A percentile compares a stretch with the other conserved stretches of the same genome.
Conservation (phyloP, 2,113 vertebrate genomes). For the Argyrosomus japonicus region DNA sequence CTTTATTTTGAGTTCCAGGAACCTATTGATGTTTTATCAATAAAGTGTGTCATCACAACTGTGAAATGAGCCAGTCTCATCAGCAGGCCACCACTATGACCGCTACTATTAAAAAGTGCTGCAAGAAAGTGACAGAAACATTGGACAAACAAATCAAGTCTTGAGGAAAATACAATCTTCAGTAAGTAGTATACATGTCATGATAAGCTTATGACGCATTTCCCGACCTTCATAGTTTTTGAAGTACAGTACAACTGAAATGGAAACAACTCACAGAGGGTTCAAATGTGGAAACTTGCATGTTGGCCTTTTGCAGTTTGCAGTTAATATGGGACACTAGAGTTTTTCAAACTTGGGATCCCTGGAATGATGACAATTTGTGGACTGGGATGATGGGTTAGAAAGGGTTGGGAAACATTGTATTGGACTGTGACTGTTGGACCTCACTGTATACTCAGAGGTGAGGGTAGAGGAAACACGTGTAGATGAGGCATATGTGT, state of each 20-base stretch:
- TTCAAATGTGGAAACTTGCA: neutral
- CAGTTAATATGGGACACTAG: neutral
- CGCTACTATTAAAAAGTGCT: too few relatives aligned
- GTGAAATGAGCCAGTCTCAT: neutral
- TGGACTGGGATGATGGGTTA: neutral
- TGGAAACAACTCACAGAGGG: neutral
- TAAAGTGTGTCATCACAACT: neutral
- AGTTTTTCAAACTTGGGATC: neutral
- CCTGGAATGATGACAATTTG: neutral
- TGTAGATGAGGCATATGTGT: conserved; percentile 23
- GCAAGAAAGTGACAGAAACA: neutral
- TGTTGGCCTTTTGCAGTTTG: neutral
- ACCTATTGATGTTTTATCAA: neutral
- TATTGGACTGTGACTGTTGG: neutral
- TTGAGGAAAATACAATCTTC: neutral
- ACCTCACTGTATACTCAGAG: conserved; percentile 11
- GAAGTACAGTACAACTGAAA: neutral
- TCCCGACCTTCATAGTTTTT: neutral
- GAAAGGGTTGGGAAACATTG: conserved; percentile 10
- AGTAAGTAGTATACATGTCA: neutral
- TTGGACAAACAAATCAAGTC: neutral
- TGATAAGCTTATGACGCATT: neutral
- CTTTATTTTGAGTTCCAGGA: conserved; percentile 12
- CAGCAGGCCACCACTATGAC: neutral
- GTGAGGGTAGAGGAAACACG: conserved; percentile 23